phyloP scores from a whole-genome alignment of 2,888 invertebrate genomes.

The Hermaeophaga mercurialis region DNA sequence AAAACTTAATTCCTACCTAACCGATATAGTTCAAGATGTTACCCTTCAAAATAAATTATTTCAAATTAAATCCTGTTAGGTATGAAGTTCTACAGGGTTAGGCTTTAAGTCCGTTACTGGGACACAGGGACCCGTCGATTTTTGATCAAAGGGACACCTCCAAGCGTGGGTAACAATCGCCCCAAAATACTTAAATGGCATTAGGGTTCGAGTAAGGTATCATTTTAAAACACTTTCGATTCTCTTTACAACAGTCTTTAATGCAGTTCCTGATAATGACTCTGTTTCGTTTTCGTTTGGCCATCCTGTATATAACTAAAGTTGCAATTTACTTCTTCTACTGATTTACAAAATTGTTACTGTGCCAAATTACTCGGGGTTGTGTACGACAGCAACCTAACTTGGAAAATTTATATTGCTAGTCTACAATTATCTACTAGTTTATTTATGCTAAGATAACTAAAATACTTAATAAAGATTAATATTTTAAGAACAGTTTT shows the following conservation, averaged over 20 bases:
- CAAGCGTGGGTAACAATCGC: too few relatives aligned
- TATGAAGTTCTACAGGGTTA: conserved; percentile 2
- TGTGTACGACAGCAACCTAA: conserved; percentile 9
- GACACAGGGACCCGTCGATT: too few relatives aligned
- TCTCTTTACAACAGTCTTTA: too few relatives aligned
- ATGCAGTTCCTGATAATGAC: too few relatives aligned
- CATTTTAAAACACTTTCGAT: too few relatives aligned
- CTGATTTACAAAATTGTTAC: conserved; percentile 3
- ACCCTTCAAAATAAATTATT: background rate
- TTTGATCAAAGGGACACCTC: too few relatives aligned
- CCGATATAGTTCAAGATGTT: background rate
- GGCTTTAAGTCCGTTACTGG: background rate
- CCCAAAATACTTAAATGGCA: too few relatives aligned
- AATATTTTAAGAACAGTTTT: conserved; percentile 16
- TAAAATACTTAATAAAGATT: conserved; percentile 9
- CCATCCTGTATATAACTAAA: too few relatives aligned
- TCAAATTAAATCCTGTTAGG: background rate
- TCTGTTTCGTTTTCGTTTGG: too few relatives aligned
- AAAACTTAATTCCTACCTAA: background rate
- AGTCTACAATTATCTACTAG: conserved; percentile 6
- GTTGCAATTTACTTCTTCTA: conserved; percentile 5
- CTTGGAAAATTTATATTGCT: conserved; percentile 14
- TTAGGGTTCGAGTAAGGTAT: too few relatives aligned
- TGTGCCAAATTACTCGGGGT: conserved; percentile 17
- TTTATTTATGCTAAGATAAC: conserved; percentile 20